Conservation (phyloP, 2,888 invertebrate species). For the Monochamus alternatus region DNA sequence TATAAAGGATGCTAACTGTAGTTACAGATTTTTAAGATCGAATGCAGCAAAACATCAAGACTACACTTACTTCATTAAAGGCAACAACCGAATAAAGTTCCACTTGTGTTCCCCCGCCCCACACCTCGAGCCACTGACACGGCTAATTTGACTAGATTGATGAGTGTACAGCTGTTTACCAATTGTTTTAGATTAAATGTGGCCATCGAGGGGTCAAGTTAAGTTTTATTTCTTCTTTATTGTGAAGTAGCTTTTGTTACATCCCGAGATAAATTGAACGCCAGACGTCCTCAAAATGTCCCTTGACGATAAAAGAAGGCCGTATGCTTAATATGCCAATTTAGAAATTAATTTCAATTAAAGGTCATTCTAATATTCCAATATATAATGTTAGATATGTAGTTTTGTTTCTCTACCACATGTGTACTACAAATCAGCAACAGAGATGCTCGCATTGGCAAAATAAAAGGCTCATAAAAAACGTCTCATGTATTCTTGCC, state of each 20-base stretch:
- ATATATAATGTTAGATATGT: no score
- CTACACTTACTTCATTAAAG: not conserved
- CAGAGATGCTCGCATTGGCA: no score
- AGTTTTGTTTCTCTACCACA: no score
- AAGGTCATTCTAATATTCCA: no score
- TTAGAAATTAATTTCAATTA: not conserved
- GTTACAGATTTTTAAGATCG: not conserved
- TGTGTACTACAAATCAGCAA: no score
- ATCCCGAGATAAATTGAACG: slow-evolving; percentile 31
- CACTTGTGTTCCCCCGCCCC: not conserved
- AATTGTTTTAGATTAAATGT: slow-evolving; percentile 68
- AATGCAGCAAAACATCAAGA: not conserved
- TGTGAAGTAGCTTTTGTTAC: slow-evolving; percentile 42
- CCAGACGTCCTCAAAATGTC: slow-evolving; percentile 23
- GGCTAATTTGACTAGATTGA: slow-evolving; percentile 67
- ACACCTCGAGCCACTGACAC: slow-evolving; percentile 41
- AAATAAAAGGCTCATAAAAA: no score
- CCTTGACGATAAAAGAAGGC: not conserved
- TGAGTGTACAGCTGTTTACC: slow-evolving; percentile 66
- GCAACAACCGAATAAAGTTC: not conserved
- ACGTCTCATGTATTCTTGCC: no score
- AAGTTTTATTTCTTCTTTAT: slow-evolving; percentile 49
- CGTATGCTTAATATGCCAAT: not conserved
- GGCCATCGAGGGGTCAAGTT: slow-evolving; percentile 60
- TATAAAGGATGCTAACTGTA: no score